A percentile compares a stretch with the other conserved stretches of the same genome.
Evolutionary conservation across 2,113 vertebrate species (phyloP).

Genomic region (Otolemur garnettii): DNA sequence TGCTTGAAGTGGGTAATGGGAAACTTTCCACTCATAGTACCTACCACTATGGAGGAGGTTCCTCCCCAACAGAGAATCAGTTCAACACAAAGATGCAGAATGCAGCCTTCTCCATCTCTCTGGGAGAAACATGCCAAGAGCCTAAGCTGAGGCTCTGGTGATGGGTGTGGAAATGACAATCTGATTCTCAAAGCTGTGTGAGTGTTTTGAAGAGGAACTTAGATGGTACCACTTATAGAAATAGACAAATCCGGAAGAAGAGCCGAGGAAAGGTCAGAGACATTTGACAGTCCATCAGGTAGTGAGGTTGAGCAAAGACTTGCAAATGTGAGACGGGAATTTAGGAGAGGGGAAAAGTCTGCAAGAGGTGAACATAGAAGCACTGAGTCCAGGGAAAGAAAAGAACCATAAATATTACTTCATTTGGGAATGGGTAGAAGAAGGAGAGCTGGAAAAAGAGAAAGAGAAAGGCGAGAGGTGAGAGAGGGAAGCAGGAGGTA

Average conservation of each 20-base stretch:
- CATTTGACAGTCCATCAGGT: background rate
- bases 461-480: background rate
- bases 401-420: background rate
- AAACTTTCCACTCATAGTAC: background rate
- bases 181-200: background rate
- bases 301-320: background rate
- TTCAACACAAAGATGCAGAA: background rate
- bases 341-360: background rate
- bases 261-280: background rate
- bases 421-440: background rate
- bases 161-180: background rate
- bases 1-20: background rate
- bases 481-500: background rate
- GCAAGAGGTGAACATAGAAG: background rate
- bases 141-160: background rate
- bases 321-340: background rate
- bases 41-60: background rate
- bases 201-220: background rate
- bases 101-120: background rate
- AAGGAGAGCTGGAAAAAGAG: background rate
- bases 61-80: background rate
- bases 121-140: background rate
- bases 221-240: background rate
- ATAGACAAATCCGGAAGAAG: conserved; percentile 29
- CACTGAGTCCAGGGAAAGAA: background rate